Evolutionary conservation across 2,888 invertebrate species (phyloP).

Genomic region (Diploptera punctata): DNA sequence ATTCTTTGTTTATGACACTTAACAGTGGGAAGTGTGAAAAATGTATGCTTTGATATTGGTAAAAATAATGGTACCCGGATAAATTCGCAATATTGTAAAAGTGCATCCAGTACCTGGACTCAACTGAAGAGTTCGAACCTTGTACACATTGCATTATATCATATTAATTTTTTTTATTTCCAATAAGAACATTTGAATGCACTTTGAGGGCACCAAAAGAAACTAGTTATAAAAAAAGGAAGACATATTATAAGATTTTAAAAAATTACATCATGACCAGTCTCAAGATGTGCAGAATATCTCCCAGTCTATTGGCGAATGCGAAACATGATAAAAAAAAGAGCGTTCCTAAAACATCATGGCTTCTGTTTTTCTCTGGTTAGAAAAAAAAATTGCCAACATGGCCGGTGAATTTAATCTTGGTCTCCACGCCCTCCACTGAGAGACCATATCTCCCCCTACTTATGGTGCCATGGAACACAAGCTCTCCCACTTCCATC

Average conservation of each 20-base stretch:
- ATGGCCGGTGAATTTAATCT: neutral
- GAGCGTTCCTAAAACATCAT: neutral
- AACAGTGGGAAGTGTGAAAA: no score
- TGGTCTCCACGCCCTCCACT: neutral
- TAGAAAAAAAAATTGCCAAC: slow-evolving; percentile 5
- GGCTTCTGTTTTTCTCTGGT: neutral
- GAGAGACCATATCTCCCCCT: neutral
- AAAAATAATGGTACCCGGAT: no score
- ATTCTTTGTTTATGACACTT: no score
- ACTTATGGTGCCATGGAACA: no score
- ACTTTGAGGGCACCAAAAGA: neutral
- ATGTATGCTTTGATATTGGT: no score
- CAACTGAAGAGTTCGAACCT: slow-evolving; percentile 14
- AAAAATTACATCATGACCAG: slow-evolving; percentile 12
- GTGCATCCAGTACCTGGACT: neutral
- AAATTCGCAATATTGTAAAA: no score
- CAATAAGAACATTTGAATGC: neutral
- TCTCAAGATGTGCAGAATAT: slow-evolving; percentile 10
- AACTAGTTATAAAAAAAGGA: neutral
- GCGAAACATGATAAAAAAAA: no score
- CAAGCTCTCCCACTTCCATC: neutral
- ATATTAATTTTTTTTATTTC: neutral
- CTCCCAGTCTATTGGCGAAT: slow-evolving; percentile 24
- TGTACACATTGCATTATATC: neutral
- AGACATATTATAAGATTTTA: no score